Evolutionary conservation across 2,888 invertebrate genomes (phyloP), one percentile per base, ranked within the genome.

Genomic region (Volucella inflata): DNA sequence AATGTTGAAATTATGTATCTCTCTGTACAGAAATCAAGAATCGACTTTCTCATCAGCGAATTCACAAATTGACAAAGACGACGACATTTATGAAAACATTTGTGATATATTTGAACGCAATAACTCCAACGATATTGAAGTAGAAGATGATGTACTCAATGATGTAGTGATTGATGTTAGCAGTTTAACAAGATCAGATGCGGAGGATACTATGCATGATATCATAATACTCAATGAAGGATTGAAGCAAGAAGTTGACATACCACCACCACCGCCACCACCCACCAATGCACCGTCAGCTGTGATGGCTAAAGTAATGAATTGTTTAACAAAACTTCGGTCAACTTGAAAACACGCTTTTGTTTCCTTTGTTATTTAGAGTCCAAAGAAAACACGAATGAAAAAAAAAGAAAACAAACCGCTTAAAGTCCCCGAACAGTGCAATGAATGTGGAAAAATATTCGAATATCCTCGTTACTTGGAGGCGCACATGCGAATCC

Each of bases 111-210:
- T 90, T 40, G 89, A 89, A 46, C 88, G 88, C 16, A 89, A 89
- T 77, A 87, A 80, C 48, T 87, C 87, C 8, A 87, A 87, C 65
- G 88, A 87, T 44, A 87, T 88, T 16, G 88, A 89, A 81, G 89
- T 88, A 1, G 88, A 87, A 16, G 89, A 89, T n/a, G 89, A 89
- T 75, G 88, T 89, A 8, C 76, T 89, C 11, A 89, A 90, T 64
- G 89, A 89, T 87, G 89, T 89, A 2, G 89, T 88, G 72, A 90
- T 90, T 44, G 90, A 90, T 87, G 90, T 89, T 2, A 90, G 89
- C 46, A 89, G 88, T 55, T 82, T 90, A 44, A 89, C 89, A 17
- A 87, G 89, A 57, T 89, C 89, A n/a, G 90, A 90, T 42, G 89
- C 89, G 3, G 89, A 88, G n/a, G 88, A 89, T 50, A 89, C 89